These are phyloP conservation scores for Parapsyche elsis DNA, from an alignment of 1,140 invertebrate species.

Conservation along the genomic window DNA sequence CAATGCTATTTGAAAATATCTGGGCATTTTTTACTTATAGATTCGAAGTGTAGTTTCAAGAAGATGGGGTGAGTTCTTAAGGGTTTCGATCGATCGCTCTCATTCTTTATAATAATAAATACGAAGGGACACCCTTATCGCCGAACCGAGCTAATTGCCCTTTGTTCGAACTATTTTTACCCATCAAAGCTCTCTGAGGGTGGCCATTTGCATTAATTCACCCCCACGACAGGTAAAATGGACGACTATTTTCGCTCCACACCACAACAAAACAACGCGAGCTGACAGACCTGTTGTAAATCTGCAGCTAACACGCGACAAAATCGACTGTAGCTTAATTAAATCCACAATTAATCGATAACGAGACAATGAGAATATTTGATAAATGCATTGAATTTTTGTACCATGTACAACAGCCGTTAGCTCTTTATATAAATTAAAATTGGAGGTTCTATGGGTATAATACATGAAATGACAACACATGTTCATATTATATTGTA, in stretches of 20 bases:
- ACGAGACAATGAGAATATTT: too few relatives aligned
- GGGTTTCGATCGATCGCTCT: background rate
- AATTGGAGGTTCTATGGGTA: too few relatives aligned
- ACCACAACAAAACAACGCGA: background rate
- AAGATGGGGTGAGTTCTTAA: background rate
- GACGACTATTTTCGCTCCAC: constrained; percentile 31
- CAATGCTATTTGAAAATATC: too few relatives aligned
- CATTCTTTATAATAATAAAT: background rate
- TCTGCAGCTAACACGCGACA: background rate
- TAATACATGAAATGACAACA: too few relatives aligned
- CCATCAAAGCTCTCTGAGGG: constrained; percentile 4
- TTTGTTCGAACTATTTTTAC: constrained; percentile 28
- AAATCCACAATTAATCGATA: too few relatives aligned
- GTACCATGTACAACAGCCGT: too few relatives aligned
- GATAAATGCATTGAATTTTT: too few relatives aligned
- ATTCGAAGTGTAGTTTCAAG: background rate
- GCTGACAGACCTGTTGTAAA: constrained; percentile 28
- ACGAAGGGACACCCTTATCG: background rate
- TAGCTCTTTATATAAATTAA: too few relatives aligned
- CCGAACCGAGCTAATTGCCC: background rate
- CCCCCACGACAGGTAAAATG: constrained; percentile 32
- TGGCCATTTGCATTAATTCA: constrained; percentile 38
- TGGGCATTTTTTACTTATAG: background rate
- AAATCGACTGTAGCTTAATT: too few relatives aligned
- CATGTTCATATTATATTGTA: too few relatives aligned